These are phyloP conservation scores for Hylyphantes graminicola DNA, from an alignment of 1,140 invertebrate species.

Conservation along the genomic window DNA sequence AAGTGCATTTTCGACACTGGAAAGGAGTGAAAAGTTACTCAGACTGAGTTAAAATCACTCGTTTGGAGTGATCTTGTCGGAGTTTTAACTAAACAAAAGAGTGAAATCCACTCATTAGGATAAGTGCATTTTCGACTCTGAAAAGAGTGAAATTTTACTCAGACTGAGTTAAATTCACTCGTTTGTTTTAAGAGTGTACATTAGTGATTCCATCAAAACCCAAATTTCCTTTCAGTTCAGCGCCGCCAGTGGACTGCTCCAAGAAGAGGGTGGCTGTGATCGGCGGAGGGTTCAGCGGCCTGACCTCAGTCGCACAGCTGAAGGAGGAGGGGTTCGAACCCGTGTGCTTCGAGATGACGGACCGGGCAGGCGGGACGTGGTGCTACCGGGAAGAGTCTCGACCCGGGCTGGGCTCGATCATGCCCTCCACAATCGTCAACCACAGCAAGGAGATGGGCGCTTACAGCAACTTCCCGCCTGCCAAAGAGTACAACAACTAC, in stretches of 20 bases:
- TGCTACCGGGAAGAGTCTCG: conserved; percentile 68
- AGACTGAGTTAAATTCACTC: too few species aligned
- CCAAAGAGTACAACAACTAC: conserved; percentile 67
- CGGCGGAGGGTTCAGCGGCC: conserved; percentile 11
- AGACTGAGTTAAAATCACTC: too few species aligned
- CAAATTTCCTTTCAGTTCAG: too few species aligned
- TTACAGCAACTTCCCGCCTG: conserved; percentile 68
- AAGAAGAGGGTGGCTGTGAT: conserved; percentile 30
- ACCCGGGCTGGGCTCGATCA: conserved; percentile 63
- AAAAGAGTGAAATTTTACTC: too few species aligned
- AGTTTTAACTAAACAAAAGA: too few species aligned
- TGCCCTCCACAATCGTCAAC: conserved; percentile 66
- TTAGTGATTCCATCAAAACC: too few species aligned
- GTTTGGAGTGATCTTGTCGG: too few species aligned
- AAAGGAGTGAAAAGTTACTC: too few species aligned
- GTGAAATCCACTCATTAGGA: too few species aligned
- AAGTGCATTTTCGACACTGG: too few species aligned
- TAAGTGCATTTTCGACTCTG: too few species aligned
- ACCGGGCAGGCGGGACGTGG: conserved; percentile 71
- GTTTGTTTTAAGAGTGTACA: too few species aligned
- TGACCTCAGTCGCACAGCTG: neutral
- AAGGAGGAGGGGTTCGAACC: conserved; percentile 38
- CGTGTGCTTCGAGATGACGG: conserved; percentile 54
- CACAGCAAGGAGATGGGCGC: conserved; percentile 69
- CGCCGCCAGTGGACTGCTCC: neutral